A percentile compares a stretch with the other conserved stretches of the same genome.
phyloP scores from a whole-genome alignment of 2,888 invertebrate species.

The Idaea dimidiata region DNA sequence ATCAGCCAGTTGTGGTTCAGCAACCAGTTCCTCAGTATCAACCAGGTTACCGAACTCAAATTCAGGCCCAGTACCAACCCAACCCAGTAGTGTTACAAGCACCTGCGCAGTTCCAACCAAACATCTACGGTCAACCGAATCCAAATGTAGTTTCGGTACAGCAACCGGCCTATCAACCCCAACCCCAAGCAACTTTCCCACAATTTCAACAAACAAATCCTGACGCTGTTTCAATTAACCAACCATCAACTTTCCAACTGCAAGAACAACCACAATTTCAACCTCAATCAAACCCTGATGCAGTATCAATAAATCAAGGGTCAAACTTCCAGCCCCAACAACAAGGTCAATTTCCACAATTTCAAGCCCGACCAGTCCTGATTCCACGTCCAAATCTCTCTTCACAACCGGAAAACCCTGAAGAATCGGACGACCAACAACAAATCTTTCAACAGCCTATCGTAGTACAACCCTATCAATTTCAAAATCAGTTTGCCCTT shows the following conservation, averaged over 20 bases:
- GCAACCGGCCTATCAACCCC: conserved; percentile 29
- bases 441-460: conserved; percentile 29
- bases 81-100: conserved; percentile 27
- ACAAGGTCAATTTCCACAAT: conserved; percentile 38
- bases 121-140: conserved; percentile 27
- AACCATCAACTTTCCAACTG: conserved; percentile 34
- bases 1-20: conserved; percentile 24
- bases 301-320: conserved; percentile 20
- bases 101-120: conserved; percentile 29
- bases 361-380: conserved; percentile 43
- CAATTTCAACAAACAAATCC: conserved; percentile 17
- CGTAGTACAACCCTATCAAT: conserved; percentile 25
- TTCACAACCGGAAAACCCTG: conserved; percentile 27
- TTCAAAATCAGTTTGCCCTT: conserved; percentile 19
- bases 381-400: conserved; percentile 27
- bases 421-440: conserved; percentile 14
- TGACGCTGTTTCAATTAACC: conserved; percentile 27
- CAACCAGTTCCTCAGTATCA: conserved; percentile 35
- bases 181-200: conserved; percentile 29
- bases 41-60: conserved; percentile 28
- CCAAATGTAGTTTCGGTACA: conserved; percentile 24
- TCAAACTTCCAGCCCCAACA: conserved; percentile 27
- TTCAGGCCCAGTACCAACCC: conserved; percentile 32
- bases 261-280: conserved; percentile 22
- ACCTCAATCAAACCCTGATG: conserved; percentile 23